Evolutionary conservation across 2,888 invertebrate species (phyloP), one percentile per base, ranked within the genome.

Genomic region (Scaptomyza tumidula): DNA sequence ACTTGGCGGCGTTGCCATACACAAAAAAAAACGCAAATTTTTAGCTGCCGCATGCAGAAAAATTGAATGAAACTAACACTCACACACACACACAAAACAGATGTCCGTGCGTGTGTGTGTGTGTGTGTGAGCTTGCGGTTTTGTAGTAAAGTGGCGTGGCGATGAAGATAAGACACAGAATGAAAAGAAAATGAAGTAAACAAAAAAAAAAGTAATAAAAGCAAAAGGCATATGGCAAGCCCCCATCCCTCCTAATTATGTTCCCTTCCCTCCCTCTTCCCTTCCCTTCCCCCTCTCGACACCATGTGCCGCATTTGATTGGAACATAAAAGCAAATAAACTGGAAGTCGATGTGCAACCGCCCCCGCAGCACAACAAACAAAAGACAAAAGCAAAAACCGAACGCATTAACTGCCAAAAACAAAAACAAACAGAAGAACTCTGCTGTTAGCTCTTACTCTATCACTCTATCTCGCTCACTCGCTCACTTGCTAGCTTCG

Each of bases 361-460:
- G 55, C 56, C 66, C 55, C 33, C 9, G 33, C 33, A 33, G 6
- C 5, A 29, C 29, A 29, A 45, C 37, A 10, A n/a, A 27, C 48
- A 31, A 33, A 78, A 80, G 69, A 78, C 75, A 84, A 84, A 74
- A 74, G 70, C 84, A 46, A 84, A 82, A 35, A 33, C 33, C 33
- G 10, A 33, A 84, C 81, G 74, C 79, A 84, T 82, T 84, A 82
- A 83, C 83, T 82, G 83, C 80, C 85, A 85, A 85, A 85, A 85
- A 71, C 58, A 81, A 81, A 83, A 58, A 74, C 73, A 63, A 67
- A 72, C 60, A 45, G 45, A 67, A 45, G 45, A 67, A 52, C 35
- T 41, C 71, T 29, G 14, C 71, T 29, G 14, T 16, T 39, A 24
- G 10, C 46, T 14, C 19, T 33, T 13, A 9, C 11, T 43, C 50